Base-by-base conservation (phyloP, 2,888 invertebrate genomes). In the Leptothorax acervorum region DNA sequence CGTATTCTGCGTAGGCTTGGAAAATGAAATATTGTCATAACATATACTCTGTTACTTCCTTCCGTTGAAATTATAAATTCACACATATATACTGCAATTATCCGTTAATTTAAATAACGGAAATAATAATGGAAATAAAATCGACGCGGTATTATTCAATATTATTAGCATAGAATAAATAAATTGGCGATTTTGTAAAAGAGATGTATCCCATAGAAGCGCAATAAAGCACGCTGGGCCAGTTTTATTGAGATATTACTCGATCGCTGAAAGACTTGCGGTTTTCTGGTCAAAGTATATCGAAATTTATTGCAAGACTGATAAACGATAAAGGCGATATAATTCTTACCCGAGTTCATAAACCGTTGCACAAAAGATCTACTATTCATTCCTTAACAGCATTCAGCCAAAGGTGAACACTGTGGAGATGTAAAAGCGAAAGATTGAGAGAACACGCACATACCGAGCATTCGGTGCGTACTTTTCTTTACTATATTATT, bases 251-350 rank as follows among this genome's bases (percentile, higher is more conserved):
- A 55, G 68, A 78, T 78, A 78, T 78, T 45, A 55, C 18, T 23
- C 53, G 55, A 68, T 15, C 55, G 18, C n/a, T 57, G 31, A 78
- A n/a, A 70, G n/a, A 70, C 31, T 70, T 18, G 78, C 15, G 70
- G 78, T 68, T 78, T 70, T 45, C 55, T 45, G 55, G 11, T 78
- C 70, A 68, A 70, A 45, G 78, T 78, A 57, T 66, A 78, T 68
- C 71, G 45, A 68, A 78, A 78, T 70, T 68, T 78, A 78, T 78
- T 70, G 31, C 70, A n/a, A 78, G 42, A 57, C 70, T 57, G 78
- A 70, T 70, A 70, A 78, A 68, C 28, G 53, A 8, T 42, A 65
- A 57, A 66, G 68, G 45, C 78, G 31, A 39, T 70, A 70, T 42
- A 31, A 55, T 28, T 78, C 57, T 78, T 78, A 70, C 2, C 45